Percentiles rank a stretch among this genome's conserved stretches.
Evolutionary conservation across 2,888 invertebrate species (phyloP).

Genomic region (Iselma pallidipennis): DNA sequence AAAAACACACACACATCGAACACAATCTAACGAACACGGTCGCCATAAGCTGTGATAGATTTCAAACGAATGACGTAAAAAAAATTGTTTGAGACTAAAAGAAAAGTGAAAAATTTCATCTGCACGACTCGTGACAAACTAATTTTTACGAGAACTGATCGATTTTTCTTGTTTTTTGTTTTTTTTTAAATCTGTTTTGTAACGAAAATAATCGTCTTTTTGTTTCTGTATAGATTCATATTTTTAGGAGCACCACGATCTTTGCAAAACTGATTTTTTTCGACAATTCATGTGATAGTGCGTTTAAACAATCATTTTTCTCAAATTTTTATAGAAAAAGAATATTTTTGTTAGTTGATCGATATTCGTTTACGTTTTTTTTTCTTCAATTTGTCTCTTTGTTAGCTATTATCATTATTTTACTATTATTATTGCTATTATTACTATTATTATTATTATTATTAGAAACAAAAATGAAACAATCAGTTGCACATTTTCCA

Average conservation of each 20-base stretch:
- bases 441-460: not conserved
- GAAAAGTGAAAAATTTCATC: conserved; percentile 12
- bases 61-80: conserved; percentile 56
- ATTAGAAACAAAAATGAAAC: not conserved
- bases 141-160: not conserved
- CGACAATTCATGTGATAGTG: conserved; percentile 36
- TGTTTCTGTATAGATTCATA: not conserved
- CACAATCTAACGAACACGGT: conserved; percentile 27
- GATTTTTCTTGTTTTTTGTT: not conserved
- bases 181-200: too few relatives aligned
- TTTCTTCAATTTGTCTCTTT: not conserved
- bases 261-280: conserved; percentile 14
- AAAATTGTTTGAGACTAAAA: conserved; percentile 11
- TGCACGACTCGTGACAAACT: not conserved
- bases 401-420: conserved; percentile 10
- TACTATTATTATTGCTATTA: conserved; percentile 1
- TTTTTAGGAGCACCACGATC: conserved; percentile 5
- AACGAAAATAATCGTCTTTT: not conserved
- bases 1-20: not conserved
- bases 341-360: conserved; percentile 7
- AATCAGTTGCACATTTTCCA: not conserved
- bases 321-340: too few relatives aligned
- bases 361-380: conserved; percentile 9
- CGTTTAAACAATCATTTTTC: conserved; percentile 38
- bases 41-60: conserved; percentile 54